These are phyloP conservation scores for Tenualosa thibaudeaui DNA, from an alignment of 2,797 vertebrate genomes.

Conservation along the genomic window DNA sequence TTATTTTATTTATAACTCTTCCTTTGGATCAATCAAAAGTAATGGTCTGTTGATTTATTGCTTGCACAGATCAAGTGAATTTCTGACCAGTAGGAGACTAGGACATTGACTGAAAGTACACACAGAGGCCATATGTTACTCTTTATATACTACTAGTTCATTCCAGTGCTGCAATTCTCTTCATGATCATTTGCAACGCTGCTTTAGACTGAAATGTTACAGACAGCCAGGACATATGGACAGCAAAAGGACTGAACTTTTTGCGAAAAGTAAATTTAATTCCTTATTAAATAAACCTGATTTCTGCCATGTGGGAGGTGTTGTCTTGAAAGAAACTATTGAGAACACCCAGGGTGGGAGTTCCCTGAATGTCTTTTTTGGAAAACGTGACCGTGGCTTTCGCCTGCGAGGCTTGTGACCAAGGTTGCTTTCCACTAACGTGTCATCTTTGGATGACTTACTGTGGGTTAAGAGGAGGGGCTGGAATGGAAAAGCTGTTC, in stretches of 20 bases:
- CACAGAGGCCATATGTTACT: background rate
- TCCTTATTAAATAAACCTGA: background rate
- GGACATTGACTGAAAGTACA: background rate
- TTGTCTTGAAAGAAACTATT: background rate
- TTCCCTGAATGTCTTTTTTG: constrained; percentile 32
- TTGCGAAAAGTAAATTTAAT: background rate
- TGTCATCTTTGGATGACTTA: constrained; percentile 11
- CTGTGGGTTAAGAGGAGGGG: constrained; percentile 1
- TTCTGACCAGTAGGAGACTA: background rate
- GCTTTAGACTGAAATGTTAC: background rate
- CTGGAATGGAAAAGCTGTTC: background rate
- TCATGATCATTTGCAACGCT: background rate
- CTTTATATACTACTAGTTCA: background rate
- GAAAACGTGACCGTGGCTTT: constrained; percentile 54
- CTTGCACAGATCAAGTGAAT: background rate
- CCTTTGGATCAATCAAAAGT: background rate
- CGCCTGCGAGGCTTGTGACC: constrained; percentile 30
- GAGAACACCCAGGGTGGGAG: background rate
- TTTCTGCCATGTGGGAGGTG: background rate
- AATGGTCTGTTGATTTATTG: background rate
- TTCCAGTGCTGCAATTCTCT: background rate
- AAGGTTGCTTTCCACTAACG: constrained; percentile 2
- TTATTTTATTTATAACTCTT: background rate
- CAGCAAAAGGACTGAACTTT: background rate
- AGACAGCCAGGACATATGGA: background rate